Conservation (phyloP, 2,888 invertebrate genomes). For the Spilosoma lubricipeda region DNA sequence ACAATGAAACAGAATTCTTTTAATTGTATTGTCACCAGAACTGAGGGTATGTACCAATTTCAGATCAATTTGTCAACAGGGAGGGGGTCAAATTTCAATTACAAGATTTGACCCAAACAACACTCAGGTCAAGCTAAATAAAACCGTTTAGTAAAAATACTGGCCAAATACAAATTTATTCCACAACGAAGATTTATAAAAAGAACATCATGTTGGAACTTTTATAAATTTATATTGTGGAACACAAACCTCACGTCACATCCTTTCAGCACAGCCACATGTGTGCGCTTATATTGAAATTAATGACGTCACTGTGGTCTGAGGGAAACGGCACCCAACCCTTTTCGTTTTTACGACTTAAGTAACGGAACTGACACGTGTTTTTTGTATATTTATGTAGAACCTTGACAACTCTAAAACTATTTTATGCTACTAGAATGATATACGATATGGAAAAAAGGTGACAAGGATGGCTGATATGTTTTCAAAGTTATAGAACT, state of each 20-base stretch:
- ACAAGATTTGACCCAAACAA: too few species aligned
- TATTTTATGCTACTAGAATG: neutral
- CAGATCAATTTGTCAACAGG: too few species aligned
- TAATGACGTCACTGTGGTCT: conserved; percentile 33
- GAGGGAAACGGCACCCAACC: conserved; percentile 25
- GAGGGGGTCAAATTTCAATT: too few species aligned
- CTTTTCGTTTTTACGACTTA: conserved; percentile 42
- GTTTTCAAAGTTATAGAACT: neutral
- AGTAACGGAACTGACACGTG: conserved; percentile 19
- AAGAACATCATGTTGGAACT: conserved; percentile 9
- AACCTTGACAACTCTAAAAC: neutral
- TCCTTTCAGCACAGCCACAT: conserved; percentile 23
- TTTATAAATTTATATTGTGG: conserved; percentile 9
- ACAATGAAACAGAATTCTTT: too few species aligned
- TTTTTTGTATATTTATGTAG: conserved; percentile 15
- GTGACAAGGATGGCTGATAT: neutral
- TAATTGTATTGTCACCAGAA: too few species aligned
- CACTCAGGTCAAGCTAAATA: too few species aligned
- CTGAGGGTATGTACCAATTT: too few species aligned
- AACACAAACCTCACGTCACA: conserved; percentile 18
- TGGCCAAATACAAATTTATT: neutral
- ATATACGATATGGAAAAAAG: too few species aligned
- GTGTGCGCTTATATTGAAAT: conserved; percentile 42
- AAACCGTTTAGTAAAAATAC: too few species aligned
- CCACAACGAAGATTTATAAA: neutral